Evolutionary conservation across 2,113 vertebrate species (phyloP).

Genomic region (Hipposideros armiger): DNA sequence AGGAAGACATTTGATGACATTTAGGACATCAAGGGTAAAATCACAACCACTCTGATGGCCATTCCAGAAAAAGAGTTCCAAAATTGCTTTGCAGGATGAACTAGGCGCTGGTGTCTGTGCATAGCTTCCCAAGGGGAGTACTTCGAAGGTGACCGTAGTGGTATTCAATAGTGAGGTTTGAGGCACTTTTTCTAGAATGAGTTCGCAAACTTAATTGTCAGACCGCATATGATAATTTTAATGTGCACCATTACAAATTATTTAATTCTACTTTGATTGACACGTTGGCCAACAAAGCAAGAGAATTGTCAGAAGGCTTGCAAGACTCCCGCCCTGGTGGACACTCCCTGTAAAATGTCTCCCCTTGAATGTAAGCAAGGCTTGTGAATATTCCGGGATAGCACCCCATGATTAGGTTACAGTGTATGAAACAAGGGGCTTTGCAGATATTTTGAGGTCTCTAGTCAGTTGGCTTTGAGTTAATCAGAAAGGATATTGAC

Average conservation of each 20-base stretch:
- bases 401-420: neutral
- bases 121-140: no score
- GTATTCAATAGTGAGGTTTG: no score
- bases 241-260: neutral
- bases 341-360: neutral
- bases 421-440: neutral
- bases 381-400: neutral
- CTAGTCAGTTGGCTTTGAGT: neutral
- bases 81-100: no score
- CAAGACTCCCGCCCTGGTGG: neutral
- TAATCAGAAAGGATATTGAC: neutral
- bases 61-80: no score
- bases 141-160: no score
- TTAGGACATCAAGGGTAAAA: no score
- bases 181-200: no score
- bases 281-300: neutral
- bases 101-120: no score
- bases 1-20: no score
- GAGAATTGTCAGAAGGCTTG: neutral
- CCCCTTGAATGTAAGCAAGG: neutral
- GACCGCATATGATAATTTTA: neutral
- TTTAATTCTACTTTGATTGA: neutral
- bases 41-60: no score
- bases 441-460: neutral
- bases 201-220: no score